phyloP scores from a whole-genome alignment of 2,888 invertebrate genomes.

The Esperia sulphurella region DNA sequence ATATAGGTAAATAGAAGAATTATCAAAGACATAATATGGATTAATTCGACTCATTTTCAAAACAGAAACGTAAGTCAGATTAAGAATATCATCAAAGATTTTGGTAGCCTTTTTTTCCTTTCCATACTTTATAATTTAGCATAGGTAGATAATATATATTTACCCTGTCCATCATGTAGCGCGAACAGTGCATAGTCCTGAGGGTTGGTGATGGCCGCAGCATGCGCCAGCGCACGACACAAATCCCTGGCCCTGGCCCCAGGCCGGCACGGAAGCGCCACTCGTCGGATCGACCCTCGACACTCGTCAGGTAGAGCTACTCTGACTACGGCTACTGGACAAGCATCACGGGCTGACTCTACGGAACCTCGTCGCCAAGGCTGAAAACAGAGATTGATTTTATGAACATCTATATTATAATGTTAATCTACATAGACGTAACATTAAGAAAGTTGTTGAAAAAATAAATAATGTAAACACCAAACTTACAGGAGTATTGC shows the following conservation, averaged over 20 bases:
- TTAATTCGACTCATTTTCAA: too few relatives aligned
- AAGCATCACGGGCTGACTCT: constrained; percentile 36
- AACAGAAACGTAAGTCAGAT: too few relatives aligned
- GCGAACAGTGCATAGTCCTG: constrained; percentile 97
- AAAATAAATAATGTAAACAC: too few relatives aligned
- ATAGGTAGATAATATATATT: constrained; percentile 19
- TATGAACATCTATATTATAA: too few relatives aligned
- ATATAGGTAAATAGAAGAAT: too few relatives aligned
- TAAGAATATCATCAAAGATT: too few relatives aligned
- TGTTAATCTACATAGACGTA: too few relatives aligned
- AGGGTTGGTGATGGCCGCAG: constrained; percentile 96
- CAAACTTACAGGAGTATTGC: constrained; percentile 58
- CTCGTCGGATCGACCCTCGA: constrained; percentile 93
- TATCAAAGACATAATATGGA: too few relatives aligned
- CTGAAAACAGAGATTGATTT: too few relatives aligned
- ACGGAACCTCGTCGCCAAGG: constrained; percentile 78
- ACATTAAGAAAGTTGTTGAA: too few relatives aligned
- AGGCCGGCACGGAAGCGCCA: constrained; percentile 95
- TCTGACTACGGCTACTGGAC: constrained; percentile 83
- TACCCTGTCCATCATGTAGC: constrained; percentile 93
- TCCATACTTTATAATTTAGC: too few relatives aligned
- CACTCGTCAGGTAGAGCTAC: constrained; percentile 97
- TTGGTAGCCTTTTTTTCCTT: too few relatives aligned
- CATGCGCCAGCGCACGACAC: constrained; percentile 96
- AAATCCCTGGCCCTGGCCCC: constrained; percentile 96